These are phyloP conservation scores for Liasis olivaceus DNA, from an alignment of 2,797 vertebrate genomes.

Conservation along the genomic window DNA sequence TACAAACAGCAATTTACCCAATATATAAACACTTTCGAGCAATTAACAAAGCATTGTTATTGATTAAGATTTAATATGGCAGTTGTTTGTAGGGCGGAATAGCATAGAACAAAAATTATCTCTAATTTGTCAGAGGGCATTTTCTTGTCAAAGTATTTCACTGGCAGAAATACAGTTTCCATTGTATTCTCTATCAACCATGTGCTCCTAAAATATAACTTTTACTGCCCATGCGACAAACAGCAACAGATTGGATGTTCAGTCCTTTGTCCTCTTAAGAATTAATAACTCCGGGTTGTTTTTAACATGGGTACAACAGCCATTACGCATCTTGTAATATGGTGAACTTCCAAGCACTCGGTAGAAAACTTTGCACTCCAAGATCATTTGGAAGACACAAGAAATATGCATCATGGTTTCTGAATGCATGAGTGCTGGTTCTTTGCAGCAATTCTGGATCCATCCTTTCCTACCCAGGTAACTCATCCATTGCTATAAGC, in stretches of 20 bases:
- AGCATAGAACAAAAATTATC: conserved; percentile 51
- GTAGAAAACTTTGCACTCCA: too few relatives aligned
- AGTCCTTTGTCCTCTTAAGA: background rate
- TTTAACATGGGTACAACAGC: background rate
- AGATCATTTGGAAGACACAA: too few relatives aligned
- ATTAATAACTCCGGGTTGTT: background rate
- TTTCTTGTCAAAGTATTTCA: conserved; percentile 54
- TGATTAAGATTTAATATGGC: conserved; percentile 76
- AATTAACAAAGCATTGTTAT: conserved; percentile 74
- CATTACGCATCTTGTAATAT: background rate
- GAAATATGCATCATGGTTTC: background rate
- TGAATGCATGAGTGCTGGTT: background rate
- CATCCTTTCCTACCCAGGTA: background rate
- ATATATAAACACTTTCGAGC: conserved; percentile 66
- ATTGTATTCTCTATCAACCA: conserved; percentile 36
- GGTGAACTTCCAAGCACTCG: background rate
- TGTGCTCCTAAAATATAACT: background rate
- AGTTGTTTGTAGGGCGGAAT: conserved; percentile 51
- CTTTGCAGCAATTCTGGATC: background rate
- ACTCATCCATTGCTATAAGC: background rate
- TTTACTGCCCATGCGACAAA: background rate
- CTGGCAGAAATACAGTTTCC: conserved; percentile 41
- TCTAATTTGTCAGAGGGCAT: conserved; percentile 64
- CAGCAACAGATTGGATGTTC: background rate
- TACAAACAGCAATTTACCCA: conserved; percentile 72